Percentiles rank a stretch among this genome's conserved stretches.
Evolutionary conservation across 2,113 vertebrate species (phyloP).

Genomic region (Microtus richardsoni): DNA sequence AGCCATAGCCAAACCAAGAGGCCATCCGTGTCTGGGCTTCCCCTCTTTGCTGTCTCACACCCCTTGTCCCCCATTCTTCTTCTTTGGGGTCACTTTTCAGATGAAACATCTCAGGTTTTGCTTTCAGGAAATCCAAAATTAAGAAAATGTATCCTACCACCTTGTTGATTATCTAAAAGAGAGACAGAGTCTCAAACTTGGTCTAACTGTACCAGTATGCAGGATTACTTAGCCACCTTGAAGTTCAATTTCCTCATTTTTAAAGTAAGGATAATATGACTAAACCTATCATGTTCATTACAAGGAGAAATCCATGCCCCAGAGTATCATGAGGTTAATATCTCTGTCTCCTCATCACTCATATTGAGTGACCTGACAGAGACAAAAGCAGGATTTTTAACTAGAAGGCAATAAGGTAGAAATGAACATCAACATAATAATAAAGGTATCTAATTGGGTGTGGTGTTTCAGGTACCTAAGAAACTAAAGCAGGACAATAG

Average conservation of each 20-base stretch:
- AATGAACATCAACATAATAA: neutral
- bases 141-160: neutral
- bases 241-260: neutral
- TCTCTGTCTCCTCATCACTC: neutral
- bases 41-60: neutral
- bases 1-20: neutral
- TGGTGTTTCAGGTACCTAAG: neutral
- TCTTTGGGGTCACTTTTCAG: conserved; percentile 13
- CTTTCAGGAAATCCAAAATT: neutral
- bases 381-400: neutral
- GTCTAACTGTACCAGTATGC: neutral
- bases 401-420: neutral
- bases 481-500: neutral
- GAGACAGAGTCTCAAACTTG: neutral
- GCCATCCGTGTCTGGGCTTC: neutral
- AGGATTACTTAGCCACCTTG: neutral
- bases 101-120: neutral
- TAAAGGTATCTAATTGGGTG: neutral
- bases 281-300: no score
- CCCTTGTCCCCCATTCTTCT: neutral
- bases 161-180: neutral
- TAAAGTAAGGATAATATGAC: neutral
- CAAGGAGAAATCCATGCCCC: neutral
- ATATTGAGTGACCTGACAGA: neutral
- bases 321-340: no score